Evolutionary conservation across 2,113 vertebrate genomes (phyloP), one percentile per base, ranked within the genome.

Genomic region (Mobula birostris): DNA sequence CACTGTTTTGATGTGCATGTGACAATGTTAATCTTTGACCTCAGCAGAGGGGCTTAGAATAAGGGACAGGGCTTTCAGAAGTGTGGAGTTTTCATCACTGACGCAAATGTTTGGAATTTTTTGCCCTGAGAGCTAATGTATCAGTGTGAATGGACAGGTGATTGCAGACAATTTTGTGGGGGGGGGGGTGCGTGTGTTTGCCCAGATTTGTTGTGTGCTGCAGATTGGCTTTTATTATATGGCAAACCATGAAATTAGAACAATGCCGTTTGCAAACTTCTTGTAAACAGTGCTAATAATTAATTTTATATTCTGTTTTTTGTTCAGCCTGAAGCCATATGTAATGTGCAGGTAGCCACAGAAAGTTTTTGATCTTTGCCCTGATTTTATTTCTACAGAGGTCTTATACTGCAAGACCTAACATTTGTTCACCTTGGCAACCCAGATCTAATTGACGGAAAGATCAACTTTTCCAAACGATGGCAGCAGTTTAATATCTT

Each of bases 401-500:
- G 99, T 94, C 97, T 99, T 94, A 99, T 99, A 94, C 97, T 99
- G 78, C 99, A 99, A 96, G 99, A 99, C 95, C 95, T 99, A 96
- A 99, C 99, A 94, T 99, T 99, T 61, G 99, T 99, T 58, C 99
- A 99, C 95, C 96, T 99, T 95, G 99, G 99, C 74, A 99, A 99
- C 96, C 99, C 99, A 0, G 99, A 99, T 95, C 96, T 98, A 94
- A 98, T 99, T 0, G 98, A 99, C 0, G 98, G 98, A 94, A 99
- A 99, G 95, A 98, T 99, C 95, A 99, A 99, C 94, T 99, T 99
- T 94, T 99, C 99, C 96, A 99, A 99, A 95, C 98, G 99, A 76
- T 99, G 99, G 99, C 99, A 99, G 95, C 99, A 99, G 96, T 99
- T 99, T 96, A 99, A 99, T 97, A 99, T 99, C 95, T 96, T 99